Evolutionary conservation across 2,888 invertebrate species (phyloP), one percentile per base, ranked within the genome.

Genomic region (Drosophila barbarae): DNA sequence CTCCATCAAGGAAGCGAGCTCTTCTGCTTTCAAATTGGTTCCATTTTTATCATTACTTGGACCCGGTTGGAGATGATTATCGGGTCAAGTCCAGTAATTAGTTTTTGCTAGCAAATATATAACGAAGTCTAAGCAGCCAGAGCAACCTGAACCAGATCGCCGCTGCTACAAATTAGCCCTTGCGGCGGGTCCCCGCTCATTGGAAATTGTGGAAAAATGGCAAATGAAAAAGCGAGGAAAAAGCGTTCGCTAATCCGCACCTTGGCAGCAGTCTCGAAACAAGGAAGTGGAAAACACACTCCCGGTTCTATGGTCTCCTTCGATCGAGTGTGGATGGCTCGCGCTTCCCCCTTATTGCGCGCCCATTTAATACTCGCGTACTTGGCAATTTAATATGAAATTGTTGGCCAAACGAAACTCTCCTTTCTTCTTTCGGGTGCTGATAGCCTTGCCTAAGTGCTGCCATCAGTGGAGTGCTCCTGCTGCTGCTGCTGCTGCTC

Each of bases 331-430:
- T 42, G 64, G 53, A 51, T 35, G 58, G 46, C 46, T 49, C 46
- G 61, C 60, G 46, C 58, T 63, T 52, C 38, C 74, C 60, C 54
- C 68, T 56, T 71, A 46, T 46, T 46, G 46, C 3, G 63, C 65
- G 76, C 73, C 75, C 83, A 80, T 86, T 86, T 86, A 86, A 86
- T 86, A 73, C 55, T 38, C 36, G 36, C 36, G 54, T 56, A 56
- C 86, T 76, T 74, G 85, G 85, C 85, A 85, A 85, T 85, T 85
- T 86, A 78, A 84, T 86, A 86, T 77, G 73, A 85, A 86, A 82
- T 86, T 86, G 80, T 77, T 84, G 77, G 86, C 82, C 78, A 84
- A 38, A 38, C 38, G 38, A 65, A 66, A 66, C 42, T 42, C 42
- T 42, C 60, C 39, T 47, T 47, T 47, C 56, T 49, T 68, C 42